Base-by-base conservation (phyloP, 2,113 vertebrate species). In the Perognathus longimembris region DNA sequence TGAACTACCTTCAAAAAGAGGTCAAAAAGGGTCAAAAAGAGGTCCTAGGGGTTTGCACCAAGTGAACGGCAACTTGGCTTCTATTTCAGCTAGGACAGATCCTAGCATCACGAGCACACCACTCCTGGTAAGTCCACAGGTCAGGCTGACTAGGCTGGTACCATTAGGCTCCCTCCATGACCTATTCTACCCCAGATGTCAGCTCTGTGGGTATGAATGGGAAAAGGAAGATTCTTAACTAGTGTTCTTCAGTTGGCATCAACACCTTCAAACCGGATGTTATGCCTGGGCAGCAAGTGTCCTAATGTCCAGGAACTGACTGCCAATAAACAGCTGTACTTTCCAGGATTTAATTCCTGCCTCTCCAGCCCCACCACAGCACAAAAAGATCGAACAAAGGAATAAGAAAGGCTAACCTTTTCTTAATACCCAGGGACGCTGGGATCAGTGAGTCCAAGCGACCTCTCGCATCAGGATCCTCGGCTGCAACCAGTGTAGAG, bases 401-500 rank as follows among this genome's bases (percentile, higher is more conserved):
- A 92, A 84, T 11, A 92, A 90, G 66, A 6, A 85, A 75, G 28
- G 77, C 9, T 57, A 89, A 5, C 9, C 4, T 54, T 74, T 83
- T 66, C 17, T 63, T 38, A 81, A 54, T 3, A 77, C 9, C 50
- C 78, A 82, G 22, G 32, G 22, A 79, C 11, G 26, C 76, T 34
- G 32, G n/a, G n/a, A 86, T 78, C 85, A 91, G 74, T 94, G 18
- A 80, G 28, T 28, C 30, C 93, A 81, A 71, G 38, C 71, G 30
- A 75, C 8, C 30, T 76, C 34, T 78, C 30, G 59, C 1, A 32
- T 24, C 67, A 94, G 77, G 45, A 93, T 81, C 32, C 70, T 85
- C 57, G 89, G 80, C 64, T 89, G 18, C 85, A 92, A 90, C 26
- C 70, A 74, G 50, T 63, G n/a, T 17, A 92, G 30, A 95, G 42